These are phyloP conservation scores for Acleris holmiana DNA, from an alignment of 2,888 invertebrate genomes.

Conservation along the genomic window DNA sequence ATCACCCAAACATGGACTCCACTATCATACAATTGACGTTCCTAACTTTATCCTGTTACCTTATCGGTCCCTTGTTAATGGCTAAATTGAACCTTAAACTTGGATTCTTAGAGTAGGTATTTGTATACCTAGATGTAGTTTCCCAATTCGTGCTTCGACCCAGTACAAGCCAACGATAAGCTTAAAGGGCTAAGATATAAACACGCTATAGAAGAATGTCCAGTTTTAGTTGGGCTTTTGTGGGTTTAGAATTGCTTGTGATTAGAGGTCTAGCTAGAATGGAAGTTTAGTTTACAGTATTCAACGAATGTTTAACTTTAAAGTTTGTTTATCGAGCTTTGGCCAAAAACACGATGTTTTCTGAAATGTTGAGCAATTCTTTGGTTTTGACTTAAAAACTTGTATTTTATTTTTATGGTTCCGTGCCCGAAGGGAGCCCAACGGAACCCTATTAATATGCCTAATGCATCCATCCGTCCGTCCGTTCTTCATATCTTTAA, in stretches of 20 bases:
- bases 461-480: too few species aligned
- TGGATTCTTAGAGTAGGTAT: background rate
- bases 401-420: too few species aligned
- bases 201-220: slow-evolving; percentile 13
- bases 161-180: slow-evolving; percentile 30
- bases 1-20: slow-evolving; percentile 16
- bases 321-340: background rate
- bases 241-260: background rate
- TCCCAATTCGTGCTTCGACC: slow-evolving; percentile 18
- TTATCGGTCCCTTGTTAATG: slow-evolving; percentile 7
- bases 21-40: slow-evolving; percentile 21
- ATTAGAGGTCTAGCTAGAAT: slow-evolving; percentile 7
- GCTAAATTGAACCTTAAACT: background rate
- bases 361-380: too few species aligned
- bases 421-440: too few species aligned
- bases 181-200: slow-evolving; percentile 19
- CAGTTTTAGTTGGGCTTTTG: slow-evolving; percentile 1
- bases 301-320: background rate
- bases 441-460: too few species aligned
- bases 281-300: background rate
- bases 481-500: too few species aligned
- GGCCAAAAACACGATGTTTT: background rate
- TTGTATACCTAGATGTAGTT: background rate
- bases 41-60: slow-evolving; percentile 19
- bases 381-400: too few species aligned